These are phyloP conservation scores for Leucopsar rothschildi DNA, from an alignment of 2,113 vertebrate species.

Conservation along the genomic window DNA sequence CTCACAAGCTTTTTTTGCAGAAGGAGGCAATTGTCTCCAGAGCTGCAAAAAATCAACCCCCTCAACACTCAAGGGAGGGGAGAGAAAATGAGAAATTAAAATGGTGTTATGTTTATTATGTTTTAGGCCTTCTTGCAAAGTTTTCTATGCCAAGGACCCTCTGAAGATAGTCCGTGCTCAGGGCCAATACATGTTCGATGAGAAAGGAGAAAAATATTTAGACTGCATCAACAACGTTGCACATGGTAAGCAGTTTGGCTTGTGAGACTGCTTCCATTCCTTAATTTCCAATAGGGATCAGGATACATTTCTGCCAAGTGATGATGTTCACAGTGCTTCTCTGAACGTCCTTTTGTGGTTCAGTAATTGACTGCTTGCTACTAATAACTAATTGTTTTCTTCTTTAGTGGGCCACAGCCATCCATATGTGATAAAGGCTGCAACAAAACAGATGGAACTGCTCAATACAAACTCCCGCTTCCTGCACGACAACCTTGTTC, in stretches of 20 bases:
- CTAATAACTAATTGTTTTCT: not conserved
- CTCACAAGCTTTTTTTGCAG: not conserved
- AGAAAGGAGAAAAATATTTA: conserved; percentile 84
- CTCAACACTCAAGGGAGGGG: not conserved
- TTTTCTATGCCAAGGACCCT: conserved; percentile 93
- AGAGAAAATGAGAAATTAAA: not conserved
- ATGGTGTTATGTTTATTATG: not conserved
- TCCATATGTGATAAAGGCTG: conserved; percentile 87
- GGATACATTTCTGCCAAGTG: not conserved
- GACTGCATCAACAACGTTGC: conserved; percentile 98
- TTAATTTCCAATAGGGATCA: not conserved
- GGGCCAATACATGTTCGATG: conserved; percentile 95
- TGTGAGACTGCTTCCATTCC: not conserved
- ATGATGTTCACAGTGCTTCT: not conserved
- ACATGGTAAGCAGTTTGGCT: conserved; percentile 79
- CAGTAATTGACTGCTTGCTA: not conserved
- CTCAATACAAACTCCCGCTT: conserved; percentile 97
- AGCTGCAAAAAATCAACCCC: not conserved
- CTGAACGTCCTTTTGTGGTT: not conserved
- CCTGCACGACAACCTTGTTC: conserved; percentile 92
- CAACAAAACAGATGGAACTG: conserved; percentile 88
- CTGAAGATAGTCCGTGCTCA: conserved; percentile 89
- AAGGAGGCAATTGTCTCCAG: not conserved
- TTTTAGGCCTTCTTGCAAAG: conserved; percentile 91
- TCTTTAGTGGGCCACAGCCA: conserved; percentile 91